These are phyloP conservation scores for Macrobrachium rosenbergii DNA, from an alignment of 1,140 invertebrate genomes.

Conservation along the genomic window DNA sequence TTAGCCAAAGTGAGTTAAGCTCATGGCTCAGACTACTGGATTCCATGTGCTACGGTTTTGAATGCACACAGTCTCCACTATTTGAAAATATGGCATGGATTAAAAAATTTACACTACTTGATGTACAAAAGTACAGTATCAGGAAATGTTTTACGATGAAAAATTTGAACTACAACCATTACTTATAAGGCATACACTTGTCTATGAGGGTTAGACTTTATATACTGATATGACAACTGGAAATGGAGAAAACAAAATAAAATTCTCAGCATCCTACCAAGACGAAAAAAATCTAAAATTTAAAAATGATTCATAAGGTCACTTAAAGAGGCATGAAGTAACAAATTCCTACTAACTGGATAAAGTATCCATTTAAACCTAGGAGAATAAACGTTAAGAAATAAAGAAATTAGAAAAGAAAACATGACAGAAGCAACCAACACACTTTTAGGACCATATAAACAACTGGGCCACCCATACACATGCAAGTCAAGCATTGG, in stretches of 20 bases:
- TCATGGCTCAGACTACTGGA: neutral
- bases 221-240: too few relatives aligned
- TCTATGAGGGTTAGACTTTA: too few relatives aligned
- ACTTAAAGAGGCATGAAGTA: too few relatives aligned
- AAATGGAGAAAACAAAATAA: too few relatives aligned
- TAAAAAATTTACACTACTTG: slow-evolving; percentile 9
- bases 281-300: too few relatives aligned
- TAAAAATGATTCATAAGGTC: too few relatives aligned
- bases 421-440: neutral
- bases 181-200: too few relatives aligned
- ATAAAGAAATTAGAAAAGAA: neutral
- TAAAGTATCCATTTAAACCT: slow-evolving; percentile 6
- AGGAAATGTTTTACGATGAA: neutral
- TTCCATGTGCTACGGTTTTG: slow-evolving; percentile 15
- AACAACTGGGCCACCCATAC: slow-evolving; percentile 17
- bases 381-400: neutral
- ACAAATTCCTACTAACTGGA: too few relatives aligned
- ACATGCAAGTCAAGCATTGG: neutral
- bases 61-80: slow-evolving; percentile 5
- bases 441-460: neutral
- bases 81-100: slow-evolving; percentile 14
- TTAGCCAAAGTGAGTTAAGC: neutral
- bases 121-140: slow-evolving; percentile 2
- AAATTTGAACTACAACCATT: too few relatives aligned
- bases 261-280: too few relatives aligned